Conservation (phyloP, 2,113 vertebrate genomes). For the Cephalopterus ornatus region DNA sequence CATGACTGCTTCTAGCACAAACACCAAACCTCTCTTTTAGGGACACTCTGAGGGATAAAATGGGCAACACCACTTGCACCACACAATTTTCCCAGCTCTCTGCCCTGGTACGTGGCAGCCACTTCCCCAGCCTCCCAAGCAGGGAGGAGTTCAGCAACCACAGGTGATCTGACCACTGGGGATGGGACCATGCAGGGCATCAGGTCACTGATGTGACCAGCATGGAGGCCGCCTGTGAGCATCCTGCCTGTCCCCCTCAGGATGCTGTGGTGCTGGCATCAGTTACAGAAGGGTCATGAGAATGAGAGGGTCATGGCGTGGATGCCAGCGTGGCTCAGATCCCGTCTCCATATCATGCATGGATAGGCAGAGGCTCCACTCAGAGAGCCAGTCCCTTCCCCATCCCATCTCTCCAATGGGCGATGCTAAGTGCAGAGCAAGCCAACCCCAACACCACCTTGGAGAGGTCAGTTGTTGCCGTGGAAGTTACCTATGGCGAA, state of each 20-base stretch:
- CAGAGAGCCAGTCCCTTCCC: neutral
- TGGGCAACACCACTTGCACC: neutral
- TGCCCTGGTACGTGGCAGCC: fast-evolving
- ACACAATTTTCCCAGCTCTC: neutral
- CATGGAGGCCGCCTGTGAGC: too few relatives aligned
- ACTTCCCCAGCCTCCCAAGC: neutral
- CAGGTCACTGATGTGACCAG: neutral
- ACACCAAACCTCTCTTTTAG: neutral
- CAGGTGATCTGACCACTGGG: fast-evolving
- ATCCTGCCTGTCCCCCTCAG: neutral
- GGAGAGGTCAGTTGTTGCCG: neutral
- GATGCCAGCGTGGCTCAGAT: neutral
- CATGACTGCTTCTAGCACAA: neutral
- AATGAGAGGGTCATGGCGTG: fast-evolving
- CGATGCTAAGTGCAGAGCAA: neutral
- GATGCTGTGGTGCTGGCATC: neutral
- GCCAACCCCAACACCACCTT: neutral
- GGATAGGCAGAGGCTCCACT: neutral
- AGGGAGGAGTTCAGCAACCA: neutral
- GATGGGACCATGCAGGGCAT: neutral
- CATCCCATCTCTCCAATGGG: fast-evolving
- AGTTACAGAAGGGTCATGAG: neutral
- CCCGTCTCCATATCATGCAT: neutral
- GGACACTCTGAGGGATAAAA: neutral
- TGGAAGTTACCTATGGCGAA: constrained; percentile 84